Percentiles rank a stretch among this genome's conserved stretches.
phyloP scores from a whole-genome alignment of 2,888 invertebrate species.

The Palloptera scutellata region DNA sequence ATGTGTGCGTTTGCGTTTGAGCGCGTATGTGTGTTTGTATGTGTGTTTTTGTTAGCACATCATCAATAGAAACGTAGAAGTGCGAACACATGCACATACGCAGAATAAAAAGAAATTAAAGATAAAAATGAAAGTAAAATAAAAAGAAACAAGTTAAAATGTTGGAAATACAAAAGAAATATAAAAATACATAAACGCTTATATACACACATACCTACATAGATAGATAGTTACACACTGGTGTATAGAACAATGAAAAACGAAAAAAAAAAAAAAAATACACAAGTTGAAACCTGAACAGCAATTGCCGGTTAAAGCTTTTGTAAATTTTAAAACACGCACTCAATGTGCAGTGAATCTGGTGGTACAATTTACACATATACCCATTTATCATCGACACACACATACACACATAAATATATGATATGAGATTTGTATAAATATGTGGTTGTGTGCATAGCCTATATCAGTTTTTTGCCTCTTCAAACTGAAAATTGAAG shows the following conservation, averaged over 20 bases:
- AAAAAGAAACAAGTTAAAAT: constrained; percentile 31
- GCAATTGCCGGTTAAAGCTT: constrained; percentile 45
- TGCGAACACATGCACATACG: not conserved
- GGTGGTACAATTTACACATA: not conserved
- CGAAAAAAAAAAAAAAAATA: too few species aligned
- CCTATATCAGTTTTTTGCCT: not conserved
- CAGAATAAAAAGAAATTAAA: constrained; percentile 22
- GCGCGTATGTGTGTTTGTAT: not conserved
- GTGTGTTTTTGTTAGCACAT: not conserved
- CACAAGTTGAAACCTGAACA: not conserved
- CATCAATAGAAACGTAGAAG: too few species aligned
- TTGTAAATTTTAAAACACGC: constrained; percentile 47
- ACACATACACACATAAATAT: not conserved
- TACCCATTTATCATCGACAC: not conserved
- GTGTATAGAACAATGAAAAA: too few species aligned
- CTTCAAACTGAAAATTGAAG: not conserved
- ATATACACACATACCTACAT: too few species aligned
- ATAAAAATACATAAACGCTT: too few species aligned
- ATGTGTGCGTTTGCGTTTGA: constrained; percentile 32
- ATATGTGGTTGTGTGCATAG: not conserved
- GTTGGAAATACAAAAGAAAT: constrained; percentile 43
- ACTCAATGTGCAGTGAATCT: constrained; percentile 14
- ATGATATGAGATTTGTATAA: not conserved
- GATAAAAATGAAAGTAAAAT: constrained; percentile 30
- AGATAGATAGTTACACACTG: too few species aligned